Evolutionary conservation across 37 sponge, comb jelly and placozoan species (phyloP).

Genomic region (Hexactinellida sp.): DNA sequence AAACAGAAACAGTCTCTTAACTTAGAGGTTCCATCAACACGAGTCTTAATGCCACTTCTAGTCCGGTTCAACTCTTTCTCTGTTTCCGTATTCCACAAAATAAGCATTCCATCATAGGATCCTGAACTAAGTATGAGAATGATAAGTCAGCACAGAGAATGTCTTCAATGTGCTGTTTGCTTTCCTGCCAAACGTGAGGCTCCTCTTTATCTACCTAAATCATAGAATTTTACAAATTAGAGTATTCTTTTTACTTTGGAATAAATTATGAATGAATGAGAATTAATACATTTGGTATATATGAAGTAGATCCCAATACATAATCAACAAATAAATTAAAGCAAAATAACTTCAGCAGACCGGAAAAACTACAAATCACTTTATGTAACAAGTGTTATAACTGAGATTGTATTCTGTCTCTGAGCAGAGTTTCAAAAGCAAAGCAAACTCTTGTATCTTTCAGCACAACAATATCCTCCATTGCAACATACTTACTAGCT

Average conservation of each 20-base stretch:
- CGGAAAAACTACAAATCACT: too few species aligned
- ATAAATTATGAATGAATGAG: too few species aligned
- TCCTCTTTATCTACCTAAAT: not conserved
- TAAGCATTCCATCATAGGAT: slow-evolving; percentile 85
- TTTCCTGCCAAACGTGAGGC: not conserved
- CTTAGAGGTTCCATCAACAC: slow-evolving; percentile 20
- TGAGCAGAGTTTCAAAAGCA: not conserved
- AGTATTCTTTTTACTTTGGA: too few species aligned
- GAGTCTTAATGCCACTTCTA: not conserved
- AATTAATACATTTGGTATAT: too few species aligned
- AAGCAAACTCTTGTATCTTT: not conserved
- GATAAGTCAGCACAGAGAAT: slow-evolving; percentile 66
- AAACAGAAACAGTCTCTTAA: too few species aligned
- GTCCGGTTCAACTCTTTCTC: slow-evolving; percentile 42
- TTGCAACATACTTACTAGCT: not conserved
- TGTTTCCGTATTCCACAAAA: slow-evolving; percentile 78
- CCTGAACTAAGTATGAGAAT: slow-evolving; percentile 79
- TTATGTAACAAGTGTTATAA: not conserved
- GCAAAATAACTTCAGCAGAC: too few species aligned
- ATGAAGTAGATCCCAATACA: too few species aligned
- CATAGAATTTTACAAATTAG: too few species aligned
- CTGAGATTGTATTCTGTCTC: not conserved
- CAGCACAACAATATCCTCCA: not conserved
- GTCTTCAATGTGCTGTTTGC: slow-evolving; percentile 53
- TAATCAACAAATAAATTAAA: too few species aligned